Evolutionary conservation across 1,140 invertebrate genomes (phyloP).

Genomic region (Pseudachorutes palmiensis): DNA sequence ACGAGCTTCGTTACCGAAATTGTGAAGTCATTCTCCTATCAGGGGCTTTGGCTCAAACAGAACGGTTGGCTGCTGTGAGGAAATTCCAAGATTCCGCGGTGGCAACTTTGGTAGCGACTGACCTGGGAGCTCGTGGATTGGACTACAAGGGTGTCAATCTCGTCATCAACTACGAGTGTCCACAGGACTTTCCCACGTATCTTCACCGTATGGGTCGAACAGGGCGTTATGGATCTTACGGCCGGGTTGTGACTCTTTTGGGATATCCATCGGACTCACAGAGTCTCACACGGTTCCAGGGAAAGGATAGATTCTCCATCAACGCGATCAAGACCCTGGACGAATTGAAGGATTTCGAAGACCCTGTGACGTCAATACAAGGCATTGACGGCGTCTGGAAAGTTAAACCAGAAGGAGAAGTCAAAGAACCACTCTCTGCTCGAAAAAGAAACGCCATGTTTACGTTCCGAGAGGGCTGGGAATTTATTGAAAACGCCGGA

Average conservation of each 20-base stretch:
- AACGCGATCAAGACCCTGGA: slow-evolving; percentile 9
- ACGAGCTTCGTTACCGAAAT: slow-evolving; percentile 40
- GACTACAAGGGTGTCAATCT: slow-evolving; percentile 88
- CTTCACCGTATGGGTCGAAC: slow-evolving; percentile 78
- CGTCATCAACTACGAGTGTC: slow-evolving; percentile 85
- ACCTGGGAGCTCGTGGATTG: slow-evolving; percentile 57
- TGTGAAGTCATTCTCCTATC: slow-evolving; percentile 75
- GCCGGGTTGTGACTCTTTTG: slow-evolving; percentile 60
- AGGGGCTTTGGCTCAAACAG: slow-evolving; percentile 73
- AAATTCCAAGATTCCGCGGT: slow-evolving; percentile 26
- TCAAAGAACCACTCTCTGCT: not conserved
- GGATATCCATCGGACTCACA: slow-evolving; percentile 36
- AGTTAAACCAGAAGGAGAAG: not conserved
- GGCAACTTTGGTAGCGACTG: slow-evolving; percentile 33
- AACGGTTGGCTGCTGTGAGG: slow-evolving; percentile 39
- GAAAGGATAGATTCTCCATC: slow-evolving; percentile 13
- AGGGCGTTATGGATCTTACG: slow-evolving; percentile 75
- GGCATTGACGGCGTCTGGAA: not conserved
- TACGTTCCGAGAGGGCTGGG: not conserved
- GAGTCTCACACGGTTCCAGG: slow-evolving; percentile 16
- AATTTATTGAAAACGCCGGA: not conserved
- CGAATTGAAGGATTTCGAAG: slow-evolving; percentile 11
- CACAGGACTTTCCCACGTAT: slow-evolving; percentile 75
- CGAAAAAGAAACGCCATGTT: not conserved
- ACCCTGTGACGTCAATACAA: no score